phyloP scores from a whole-genome alignment of 2,113 vertebrate species.

The Oncorhynchus keta region DNA sequence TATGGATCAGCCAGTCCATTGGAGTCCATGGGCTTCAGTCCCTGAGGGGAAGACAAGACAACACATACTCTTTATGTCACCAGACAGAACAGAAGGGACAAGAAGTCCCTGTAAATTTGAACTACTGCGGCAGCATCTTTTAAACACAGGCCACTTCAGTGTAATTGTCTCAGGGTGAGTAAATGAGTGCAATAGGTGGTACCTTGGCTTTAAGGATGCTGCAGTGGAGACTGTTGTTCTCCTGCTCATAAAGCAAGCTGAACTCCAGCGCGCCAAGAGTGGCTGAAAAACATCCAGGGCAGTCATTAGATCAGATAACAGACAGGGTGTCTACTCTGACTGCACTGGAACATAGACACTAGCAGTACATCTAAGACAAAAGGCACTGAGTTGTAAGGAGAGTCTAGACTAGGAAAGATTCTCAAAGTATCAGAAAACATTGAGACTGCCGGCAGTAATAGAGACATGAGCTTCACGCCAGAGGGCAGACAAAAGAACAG shows the following conservation, averaged over 20 bases:
- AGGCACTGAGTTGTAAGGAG: background rate
- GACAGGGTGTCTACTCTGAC: background rate
- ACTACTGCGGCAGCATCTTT: conserved; percentile 42
- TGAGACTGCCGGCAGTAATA: background rate
- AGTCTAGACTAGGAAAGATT: background rate
- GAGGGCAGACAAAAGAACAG: background rate
- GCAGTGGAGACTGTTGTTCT: conserved; percentile 90
- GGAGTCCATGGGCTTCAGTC: conserved; percentile 96
- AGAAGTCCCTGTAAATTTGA: too few relatives aligned
- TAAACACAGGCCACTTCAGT: conserved; percentile 42
- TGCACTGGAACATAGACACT: conserved; percentile 9
- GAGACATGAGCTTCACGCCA: background rate
- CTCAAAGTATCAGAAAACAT: background rate
- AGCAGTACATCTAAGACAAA: background rate
- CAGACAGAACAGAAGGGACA: too few relatives aligned
- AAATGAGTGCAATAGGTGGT: conserved; percentile 15
- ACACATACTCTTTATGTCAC: conserved; percentile 19
- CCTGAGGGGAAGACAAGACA: conserved; percentile 66
- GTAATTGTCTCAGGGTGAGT: conserved; percentile 31
- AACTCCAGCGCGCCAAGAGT: conserved; percentile 93
- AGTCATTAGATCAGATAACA: conserved; percentile 30
- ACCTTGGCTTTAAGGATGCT: conserved; percentile 92
- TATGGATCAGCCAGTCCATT: conserved; percentile 95
- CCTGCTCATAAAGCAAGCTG: conserved; percentile 89
- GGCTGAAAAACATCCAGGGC: conserved; percentile 71